Conservation (phyloP, 2,113 vertebrate species). For the Neodontobutis hainanensis region DNA sequence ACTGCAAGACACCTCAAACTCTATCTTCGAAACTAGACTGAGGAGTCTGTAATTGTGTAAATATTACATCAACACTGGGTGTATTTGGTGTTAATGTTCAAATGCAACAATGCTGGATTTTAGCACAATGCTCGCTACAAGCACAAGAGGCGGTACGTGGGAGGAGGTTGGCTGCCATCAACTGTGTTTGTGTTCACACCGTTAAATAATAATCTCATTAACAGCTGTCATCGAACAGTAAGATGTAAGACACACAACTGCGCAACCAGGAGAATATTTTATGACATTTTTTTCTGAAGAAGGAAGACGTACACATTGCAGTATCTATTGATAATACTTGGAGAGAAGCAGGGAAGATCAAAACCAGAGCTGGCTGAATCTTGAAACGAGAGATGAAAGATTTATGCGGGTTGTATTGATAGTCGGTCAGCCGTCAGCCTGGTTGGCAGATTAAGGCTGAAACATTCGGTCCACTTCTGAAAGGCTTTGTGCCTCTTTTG, state of each 20-base stretch:
- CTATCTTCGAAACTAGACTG: too few species aligned
- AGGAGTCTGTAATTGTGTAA: too few species aligned
- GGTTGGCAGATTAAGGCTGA: slow-evolving; percentile 32
- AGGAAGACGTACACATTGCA: slow-evolving; percentile 7
- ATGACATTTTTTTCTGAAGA: slow-evolving; percentile 2
- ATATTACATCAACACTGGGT: too few species aligned
- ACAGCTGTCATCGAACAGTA: slow-evolving; percentile 43
- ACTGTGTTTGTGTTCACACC: slow-evolving; percentile 47
- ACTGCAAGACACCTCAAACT: too few species aligned
- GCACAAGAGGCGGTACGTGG: slow-evolving; percentile 48
- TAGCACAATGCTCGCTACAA: slow-evolving; percentile 6
- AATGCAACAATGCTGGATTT: not conserved
- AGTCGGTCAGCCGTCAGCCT: slow-evolving; percentile 31
- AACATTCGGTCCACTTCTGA: slow-evolving; percentile 39
- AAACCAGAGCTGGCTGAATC: slow-evolving; percentile 39
- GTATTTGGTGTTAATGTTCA: not conserved
- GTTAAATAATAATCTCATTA: slow-evolving; percentile 67
- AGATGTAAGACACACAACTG: slow-evolving; percentile 53
- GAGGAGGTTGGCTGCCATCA: slow-evolving; percentile 51
- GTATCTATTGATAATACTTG: slow-evolving; percentile 34
- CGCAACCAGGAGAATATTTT: slow-evolving; percentile 13
- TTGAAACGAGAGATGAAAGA: slow-evolving; percentile 57
- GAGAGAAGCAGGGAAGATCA: slow-evolving; percentile 38
- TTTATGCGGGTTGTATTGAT: slow-evolving; percentile 53
- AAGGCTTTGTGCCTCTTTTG: slow-evolving; percentile 20